Evolutionary conservation across 2,888 invertebrate genomes (phyloP), one percentile per base, ranked within the genome.

Genomic region (Balanococcus diminutus): DNA sequence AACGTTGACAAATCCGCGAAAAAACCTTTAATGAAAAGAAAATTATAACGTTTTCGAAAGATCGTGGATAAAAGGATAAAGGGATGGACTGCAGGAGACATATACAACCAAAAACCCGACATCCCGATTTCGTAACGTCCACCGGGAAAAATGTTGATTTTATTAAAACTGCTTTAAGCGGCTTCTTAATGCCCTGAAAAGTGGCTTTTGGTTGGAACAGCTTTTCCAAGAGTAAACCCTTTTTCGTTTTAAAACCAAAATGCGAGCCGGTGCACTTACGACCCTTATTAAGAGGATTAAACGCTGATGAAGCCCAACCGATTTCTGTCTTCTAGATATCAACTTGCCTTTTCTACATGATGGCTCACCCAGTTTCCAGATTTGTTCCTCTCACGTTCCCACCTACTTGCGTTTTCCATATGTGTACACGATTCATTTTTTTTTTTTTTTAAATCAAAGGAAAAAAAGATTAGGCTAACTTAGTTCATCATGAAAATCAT

Each of bases 141-240:
- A 84, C 84, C 83, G 83, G 83, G 83, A 84, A 84, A 84, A 84
- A 84, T 84, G 84, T 84, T 84, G 84, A 84, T 84, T 84, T 84
- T 84, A 84, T 84, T 84, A 84, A 84, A 84, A 84, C 84, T 84
- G 84, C 84, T 84, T 84, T 84, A 84, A 84, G 84, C 84, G 84
- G 84, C 84, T 84, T 84, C 84, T 72, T 84, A 84, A 84, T 84
- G 84, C 84, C 84, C 46, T 75, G 84, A 84, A 84, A 84, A 84
- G 84, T 84, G 72, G 75, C 84, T 84, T 84, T 84, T 84, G 67
- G 75, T 84, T 56, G 75, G 39, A 84, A 42, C 84, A 84, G 75
- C 84, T 72, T 84, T 84, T 61, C 84, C 67, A 22, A 81, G 81
- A 84, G 84, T 84, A 84, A 84, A 84, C 84, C 84, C 84, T 84